Evolutionary conservation across 1,140 invertebrate species (phyloP).

Genomic region (Aricia agestis): DNA sequence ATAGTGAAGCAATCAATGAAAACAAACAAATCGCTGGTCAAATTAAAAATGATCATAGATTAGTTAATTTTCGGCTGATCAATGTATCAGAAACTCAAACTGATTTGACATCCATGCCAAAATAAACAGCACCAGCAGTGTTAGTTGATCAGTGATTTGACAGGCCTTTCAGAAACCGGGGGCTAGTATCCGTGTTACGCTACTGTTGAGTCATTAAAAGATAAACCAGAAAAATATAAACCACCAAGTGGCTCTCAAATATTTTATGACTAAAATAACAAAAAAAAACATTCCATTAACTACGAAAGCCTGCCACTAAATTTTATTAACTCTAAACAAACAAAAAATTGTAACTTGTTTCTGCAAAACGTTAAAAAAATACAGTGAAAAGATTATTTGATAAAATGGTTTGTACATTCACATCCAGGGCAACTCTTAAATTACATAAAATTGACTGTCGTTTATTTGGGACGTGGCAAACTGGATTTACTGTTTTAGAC

Average conservation of each 20-base stretch:
- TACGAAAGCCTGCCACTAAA: neutral
- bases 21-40: no score
- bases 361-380: neutral
- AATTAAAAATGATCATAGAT: no score
- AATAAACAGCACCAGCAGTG: no score
- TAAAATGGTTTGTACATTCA: neutral
- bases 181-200: no score
- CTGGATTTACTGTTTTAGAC: neutral
- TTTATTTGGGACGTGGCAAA: slow-evolving; percentile 5
- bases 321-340: neutral
- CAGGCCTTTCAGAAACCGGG: no score
- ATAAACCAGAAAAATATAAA: no score
- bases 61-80: no score
- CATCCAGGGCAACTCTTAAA: slow-evolving; percentile 8
- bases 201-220: no score
- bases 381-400: neutral
- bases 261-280: neutral
- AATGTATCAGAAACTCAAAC: no score
- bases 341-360: neutral
- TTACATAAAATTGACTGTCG: neutral
- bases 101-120: no score
- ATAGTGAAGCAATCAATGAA: no score
- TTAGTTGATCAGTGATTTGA: no score
- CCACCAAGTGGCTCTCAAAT: neutral
- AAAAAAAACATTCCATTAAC: neutral